Evolutionary conservation across 2,113 vertebrate genomes (phyloP).

Genomic region (Mus musculus): GRCm39 chr3:154130001-154130500

Average conservation of each 20-base stretch:
- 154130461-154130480: neutral
- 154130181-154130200: slow-evolving; percentile 32
- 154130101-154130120: slow-evolving; percentile 15
- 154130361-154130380: neutral
- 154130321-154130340: neutral
- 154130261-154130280: neutral
- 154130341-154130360: slow-evolving; percentile 1
- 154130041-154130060: neutral
- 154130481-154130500: neutral
- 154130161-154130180: slow-evolving; percentile 22
- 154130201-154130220: slow-evolving; percentile 15
- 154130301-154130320: neutral
- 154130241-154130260: neutral
- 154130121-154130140: neutral
- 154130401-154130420: neutral
- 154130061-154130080: neutral
- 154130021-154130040: slow-evolving; percentile 10
- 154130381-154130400: neutral
- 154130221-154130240: neutral
- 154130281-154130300: neutral
- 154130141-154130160: slow-evolving; percentile 28
- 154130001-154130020: slow-evolving; percentile 20
- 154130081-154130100: neutral
- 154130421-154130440: neutral
- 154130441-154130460: slow-evolving; percentile 31